phyloP scores from a whole-genome alignment of 2,888 invertebrate species.

The Cryptosula pallasiana region DNA sequence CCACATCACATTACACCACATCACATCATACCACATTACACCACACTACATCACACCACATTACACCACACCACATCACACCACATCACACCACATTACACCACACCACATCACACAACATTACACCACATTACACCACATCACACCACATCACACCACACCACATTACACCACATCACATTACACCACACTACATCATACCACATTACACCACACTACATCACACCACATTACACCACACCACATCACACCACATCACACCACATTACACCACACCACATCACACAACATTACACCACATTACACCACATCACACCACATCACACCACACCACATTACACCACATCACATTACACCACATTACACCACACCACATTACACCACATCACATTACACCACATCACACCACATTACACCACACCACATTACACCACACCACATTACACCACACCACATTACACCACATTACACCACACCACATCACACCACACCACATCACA shows the following conservation, averaged over 20 bases:
- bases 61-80: no score
- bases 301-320: neutral
- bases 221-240: neutral
- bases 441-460: neutral
- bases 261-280: neutral
- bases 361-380: neutral
- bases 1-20: no score
- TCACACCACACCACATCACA: neutral
- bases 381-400: neutral
- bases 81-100: no score
- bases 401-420: neutral
- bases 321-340: neutral
- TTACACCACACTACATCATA: neutral
- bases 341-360: neutral
- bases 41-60: no score
- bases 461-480: neutral
- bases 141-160: neutral
- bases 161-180: neutral
- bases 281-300: no score
- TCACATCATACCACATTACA: no score
- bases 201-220: neutral
- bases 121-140: neutral
- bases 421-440: neutral
- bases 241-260: neutral
- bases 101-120: no score